Percentiles rank a stretch among this genome's conserved stretches.
phyloP scores from a whole-genome alignment of 2,888 invertebrate genomes.

The Gortyna flavago region DNA sequence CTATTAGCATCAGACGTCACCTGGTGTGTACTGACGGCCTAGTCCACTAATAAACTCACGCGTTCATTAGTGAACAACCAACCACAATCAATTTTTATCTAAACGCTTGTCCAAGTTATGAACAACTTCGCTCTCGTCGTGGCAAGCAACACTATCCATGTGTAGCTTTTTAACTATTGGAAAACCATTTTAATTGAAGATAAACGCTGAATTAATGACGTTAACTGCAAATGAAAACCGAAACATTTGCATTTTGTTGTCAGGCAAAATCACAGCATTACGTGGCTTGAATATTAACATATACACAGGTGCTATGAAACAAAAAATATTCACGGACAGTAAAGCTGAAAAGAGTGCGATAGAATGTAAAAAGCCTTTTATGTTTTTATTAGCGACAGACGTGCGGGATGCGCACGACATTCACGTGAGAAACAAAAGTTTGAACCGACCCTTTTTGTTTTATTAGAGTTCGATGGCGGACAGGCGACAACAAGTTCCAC shows the following conservation, averaged over 20 bases:
- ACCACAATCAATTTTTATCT: slow-evolving; percentile 27
- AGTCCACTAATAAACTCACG: background rate
- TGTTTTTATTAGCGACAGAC: slow-evolving; percentile 34
- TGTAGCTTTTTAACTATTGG: slow-evolving; percentile 8
- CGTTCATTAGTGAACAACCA: too few species aligned
- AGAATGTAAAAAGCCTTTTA: slow-evolving; percentile 34
- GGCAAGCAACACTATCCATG: background rate
- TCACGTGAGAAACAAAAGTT: slow-evolving; percentile 36
- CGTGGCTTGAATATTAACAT: background rate
- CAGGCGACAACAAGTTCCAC: slow-evolving; percentile 18
- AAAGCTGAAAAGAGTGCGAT: slow-evolving; percentile 1
- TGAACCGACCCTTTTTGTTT: slow-evolving; percentile 40
- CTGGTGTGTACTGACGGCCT: background rate
- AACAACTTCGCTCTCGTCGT: slow-evolving; percentile 1
- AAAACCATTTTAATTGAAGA: slow-evolving; percentile 39
- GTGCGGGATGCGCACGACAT: slow-evolving; percentile 9
- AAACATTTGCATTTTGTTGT: slow-evolving; percentile 24
- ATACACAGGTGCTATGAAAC: background rate
- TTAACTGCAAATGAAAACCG: slow-evolving; percentile 13
- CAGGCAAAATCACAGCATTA: background rate
- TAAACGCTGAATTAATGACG: slow-evolving; percentile 26
- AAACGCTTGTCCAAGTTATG: slow-evolving; percentile 20
- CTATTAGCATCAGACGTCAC: background rate
- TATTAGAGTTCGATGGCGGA: slow-evolving; percentile 32
- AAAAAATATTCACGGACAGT: background rate